These are phyloP conservation scores for Rhodinocichla rosea DNA, from an alignment of 2,113 vertebrate genomes.

Conservation along the genomic window DNA sequence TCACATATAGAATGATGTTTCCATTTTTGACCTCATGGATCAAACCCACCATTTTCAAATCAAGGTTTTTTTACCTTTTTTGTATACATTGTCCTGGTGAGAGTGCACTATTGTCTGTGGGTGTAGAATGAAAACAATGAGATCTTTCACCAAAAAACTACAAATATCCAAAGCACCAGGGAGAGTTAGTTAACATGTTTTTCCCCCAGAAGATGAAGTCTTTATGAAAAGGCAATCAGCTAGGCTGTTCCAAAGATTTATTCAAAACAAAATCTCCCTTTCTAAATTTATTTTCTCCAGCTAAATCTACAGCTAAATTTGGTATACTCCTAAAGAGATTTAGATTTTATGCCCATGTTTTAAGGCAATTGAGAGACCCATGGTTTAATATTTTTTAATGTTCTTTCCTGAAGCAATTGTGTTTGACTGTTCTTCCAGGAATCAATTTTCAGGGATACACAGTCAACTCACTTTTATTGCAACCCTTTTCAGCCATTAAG, in stretches of 20 bases:
- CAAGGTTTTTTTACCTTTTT: background rate
- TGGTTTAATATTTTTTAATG: conserved; percentile 1
- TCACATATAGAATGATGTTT: background rate
- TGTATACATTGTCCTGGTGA: background rate
- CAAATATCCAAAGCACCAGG: background rate
- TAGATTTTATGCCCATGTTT: conserved; percentile 8
- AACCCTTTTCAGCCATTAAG: background rate
- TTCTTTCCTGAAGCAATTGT: conserved; percentile 32
- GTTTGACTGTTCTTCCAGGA: conserved; percentile 22
- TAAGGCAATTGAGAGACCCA: background rate
- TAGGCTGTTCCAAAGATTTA: background rate
- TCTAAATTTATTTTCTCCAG: background rate
- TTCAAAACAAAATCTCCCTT: background rate
- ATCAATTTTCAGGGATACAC: background rate
- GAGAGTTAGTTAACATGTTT: background rate
- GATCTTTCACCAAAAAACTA: background rate
- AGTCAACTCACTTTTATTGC: background rate
- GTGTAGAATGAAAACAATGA: background rate
- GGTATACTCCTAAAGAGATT: background rate
- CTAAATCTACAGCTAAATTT: background rate
- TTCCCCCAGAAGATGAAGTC: background rate
- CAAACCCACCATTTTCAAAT: background rate
- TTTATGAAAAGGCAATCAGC: background rate
- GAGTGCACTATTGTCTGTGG: background rate
- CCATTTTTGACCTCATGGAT: background rate